A percentile compares a stretch with the other conserved stretches of the same genome.
These are phyloP conservation scores for Bruchidius siliquastri DNA, from an alignment of 2,888 invertebrate genomes.

Conservation along the genomic window DNA sequence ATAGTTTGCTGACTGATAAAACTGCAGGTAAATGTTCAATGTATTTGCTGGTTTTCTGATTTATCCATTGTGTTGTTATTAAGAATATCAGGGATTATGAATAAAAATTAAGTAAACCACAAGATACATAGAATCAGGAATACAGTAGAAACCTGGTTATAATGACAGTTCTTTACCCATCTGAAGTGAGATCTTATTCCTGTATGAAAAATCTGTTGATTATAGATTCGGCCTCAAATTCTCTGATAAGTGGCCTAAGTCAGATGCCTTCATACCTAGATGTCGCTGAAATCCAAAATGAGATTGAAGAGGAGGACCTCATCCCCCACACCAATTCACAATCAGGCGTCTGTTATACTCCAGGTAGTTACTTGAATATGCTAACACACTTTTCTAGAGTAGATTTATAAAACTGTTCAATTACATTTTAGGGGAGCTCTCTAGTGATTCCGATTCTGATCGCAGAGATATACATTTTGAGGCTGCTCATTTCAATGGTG, in stretches of 20 bases:
- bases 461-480: conserved; percentile 43
- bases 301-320: conserved; percentile 44
- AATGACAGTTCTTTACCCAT: too few species aligned
- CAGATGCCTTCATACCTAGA: conserved; percentile 46
- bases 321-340: conserved; percentile 25
- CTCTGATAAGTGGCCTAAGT: conserved; percentile 38
- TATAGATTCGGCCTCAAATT: conserved; percentile 42
- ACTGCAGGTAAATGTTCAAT: conserved; percentile 36
- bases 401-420: too few species aligned
- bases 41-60: neutral
- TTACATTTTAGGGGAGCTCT: conserved; percentile 33
- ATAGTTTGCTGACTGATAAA: conserved; percentile 40
- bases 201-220: too few species aligned
- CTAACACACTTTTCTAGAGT: too few species aligned
- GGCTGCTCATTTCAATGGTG: conserved; percentile 43
- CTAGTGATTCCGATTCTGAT: conserved; percentile 43
- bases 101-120: too few species aligned
- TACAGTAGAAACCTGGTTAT: too few species aligned
- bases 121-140: too few species aligned
- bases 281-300: conserved; percentile 35
- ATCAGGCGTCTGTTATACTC: neutral
- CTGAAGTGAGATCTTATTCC: too few species aligned
- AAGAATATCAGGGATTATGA: too few species aligned
- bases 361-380: neutral
- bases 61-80: neutral